A percentile compares a stretch with the other conserved stretches of the same genome.
These are phyloP conservation scores for Buphagus erythrorhynchus DNA, from an alignment of 2,797 vertebrate species.

Conservation along the genomic window DNA sequence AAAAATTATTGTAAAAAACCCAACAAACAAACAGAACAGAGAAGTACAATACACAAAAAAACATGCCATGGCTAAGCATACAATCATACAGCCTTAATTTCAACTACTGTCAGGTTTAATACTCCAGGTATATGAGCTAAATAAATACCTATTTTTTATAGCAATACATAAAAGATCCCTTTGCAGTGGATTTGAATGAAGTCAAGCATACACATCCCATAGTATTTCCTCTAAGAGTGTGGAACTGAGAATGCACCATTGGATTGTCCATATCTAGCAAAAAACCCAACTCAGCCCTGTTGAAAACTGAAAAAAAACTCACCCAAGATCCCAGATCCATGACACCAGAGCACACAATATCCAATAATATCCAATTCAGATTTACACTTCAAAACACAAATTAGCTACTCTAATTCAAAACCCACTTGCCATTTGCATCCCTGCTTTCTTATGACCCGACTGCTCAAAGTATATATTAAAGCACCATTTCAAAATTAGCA, in stretches of 20 bases:
- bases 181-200: background rate
- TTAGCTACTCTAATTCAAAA: background rate
- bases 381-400: background rate
- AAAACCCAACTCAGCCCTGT: fast-evolving
- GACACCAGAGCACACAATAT: background rate
- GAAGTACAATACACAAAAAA: background rate
- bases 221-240: background rate
- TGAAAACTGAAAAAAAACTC: background rate
- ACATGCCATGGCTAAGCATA: background rate
- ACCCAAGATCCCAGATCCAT: background rate
- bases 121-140: background rate
- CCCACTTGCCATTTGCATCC: background rate
- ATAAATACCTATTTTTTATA: background rate
- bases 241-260: background rate
- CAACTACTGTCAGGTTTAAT: background rate
- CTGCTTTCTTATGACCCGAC: background rate
- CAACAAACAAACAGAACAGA: background rate
- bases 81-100: background rate
- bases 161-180: background rate
- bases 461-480: background rate
- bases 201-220: fast-evolving
- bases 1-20: background rate
- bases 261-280: background rate
- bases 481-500: background rate
- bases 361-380: background rate